A percentile compares a stretch with the other conserved stretches of the same genome.
These are phyloP conservation scores for Brienomyrus longianalis DNA, from an alignment of 2,113 vertebrate species.

Conservation along the genomic window DNA sequence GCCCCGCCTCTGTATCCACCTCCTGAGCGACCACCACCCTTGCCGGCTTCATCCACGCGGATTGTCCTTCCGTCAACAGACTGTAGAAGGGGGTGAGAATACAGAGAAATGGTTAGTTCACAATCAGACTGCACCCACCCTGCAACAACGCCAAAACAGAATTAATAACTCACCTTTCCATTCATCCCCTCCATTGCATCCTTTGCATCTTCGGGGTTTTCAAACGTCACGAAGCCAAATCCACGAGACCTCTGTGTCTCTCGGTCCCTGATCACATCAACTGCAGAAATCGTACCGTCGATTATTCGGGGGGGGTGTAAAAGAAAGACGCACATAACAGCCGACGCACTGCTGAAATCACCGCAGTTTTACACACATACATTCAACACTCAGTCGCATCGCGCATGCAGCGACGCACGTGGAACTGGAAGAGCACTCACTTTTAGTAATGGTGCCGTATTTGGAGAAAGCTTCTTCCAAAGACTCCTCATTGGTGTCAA, in stretches of 20 bases:
- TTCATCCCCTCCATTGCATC: constrained; percentile 94
- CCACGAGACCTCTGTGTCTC: constrained; percentile 88
- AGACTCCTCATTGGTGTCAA: constrained; percentile 86
- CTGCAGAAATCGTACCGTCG: constrained; percentile 41
- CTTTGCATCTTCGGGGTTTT: constrained; percentile 89
- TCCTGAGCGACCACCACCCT: constrained; percentile 65
- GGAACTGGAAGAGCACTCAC: constrained; percentile 44
- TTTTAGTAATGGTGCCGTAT: constrained; percentile 86
- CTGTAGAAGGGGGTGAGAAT: constrained; percentile 42
- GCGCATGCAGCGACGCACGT: not conserved
- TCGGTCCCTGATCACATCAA: constrained; percentile 92
- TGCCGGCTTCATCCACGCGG: constrained; percentile 91
- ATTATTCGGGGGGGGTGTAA: not conserved
- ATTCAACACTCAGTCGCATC: not conserved
- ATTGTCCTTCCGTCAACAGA: constrained; percentile 86
- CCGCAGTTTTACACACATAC: not conserved
- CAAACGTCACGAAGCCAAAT: constrained; percentile 94
- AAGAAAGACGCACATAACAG: not conserved
- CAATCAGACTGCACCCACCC: not conserved
- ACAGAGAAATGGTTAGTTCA: not conserved
- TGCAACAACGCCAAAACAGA: not conserved
- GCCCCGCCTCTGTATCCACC: constrained; percentile 61
- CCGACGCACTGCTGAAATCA: not conserved
- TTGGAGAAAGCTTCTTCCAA: constrained; percentile 87
- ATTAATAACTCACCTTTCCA: constrained; percentile 71